Conservation (phyloP, 2,888 invertebrate genomes). For the Calephelis perditalis region DNA sequence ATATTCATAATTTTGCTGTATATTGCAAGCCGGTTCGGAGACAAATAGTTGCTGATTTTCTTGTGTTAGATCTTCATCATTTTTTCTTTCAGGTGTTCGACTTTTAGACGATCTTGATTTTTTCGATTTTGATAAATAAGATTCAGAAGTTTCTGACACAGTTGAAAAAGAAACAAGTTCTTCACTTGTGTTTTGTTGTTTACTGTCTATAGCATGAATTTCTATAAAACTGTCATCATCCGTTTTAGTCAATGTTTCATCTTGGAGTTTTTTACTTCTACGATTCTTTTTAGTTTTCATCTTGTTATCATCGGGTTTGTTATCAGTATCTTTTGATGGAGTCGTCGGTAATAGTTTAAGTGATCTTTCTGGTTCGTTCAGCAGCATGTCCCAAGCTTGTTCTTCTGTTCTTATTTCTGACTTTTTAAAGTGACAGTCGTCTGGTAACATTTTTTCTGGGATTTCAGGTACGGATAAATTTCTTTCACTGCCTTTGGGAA, state of each 20-base stretch:
- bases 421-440: conserved; percentile 13
- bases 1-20: conserved; percentile 3
- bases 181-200: conserved; percentile 48
- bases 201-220: conserved; percentile 68
- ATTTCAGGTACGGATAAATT: neutral
- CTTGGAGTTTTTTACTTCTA: conserved; percentile 51
- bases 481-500: neutral
- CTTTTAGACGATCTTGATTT: conserved; percentile 52
- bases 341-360: conserved; percentile 31
- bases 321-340: conserved; percentile 34
- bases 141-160: conserved; percentile 53
- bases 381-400: conserved; percentile 66
- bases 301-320: conserved; percentile 48
- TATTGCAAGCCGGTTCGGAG: neutral
- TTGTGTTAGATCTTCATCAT: conserved; percentile 36
- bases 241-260: conserved; percentile 48
- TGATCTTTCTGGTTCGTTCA: conserved; percentile 51
- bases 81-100: conserved; percentile 43
- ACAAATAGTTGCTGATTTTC: conserved; percentile 12
- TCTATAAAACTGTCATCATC: conserved; percentile 69
- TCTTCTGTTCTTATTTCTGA: conserved; percentile 56
- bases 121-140: conserved; percentile 48
- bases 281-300: conserved; percentile 53
- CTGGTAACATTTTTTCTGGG: conserved; percentile 11
- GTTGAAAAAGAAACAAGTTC: conserved; percentile 65